Conservation (phyloP, 2,797 vertebrate species). For the Poliocrania exsul region DNA sequence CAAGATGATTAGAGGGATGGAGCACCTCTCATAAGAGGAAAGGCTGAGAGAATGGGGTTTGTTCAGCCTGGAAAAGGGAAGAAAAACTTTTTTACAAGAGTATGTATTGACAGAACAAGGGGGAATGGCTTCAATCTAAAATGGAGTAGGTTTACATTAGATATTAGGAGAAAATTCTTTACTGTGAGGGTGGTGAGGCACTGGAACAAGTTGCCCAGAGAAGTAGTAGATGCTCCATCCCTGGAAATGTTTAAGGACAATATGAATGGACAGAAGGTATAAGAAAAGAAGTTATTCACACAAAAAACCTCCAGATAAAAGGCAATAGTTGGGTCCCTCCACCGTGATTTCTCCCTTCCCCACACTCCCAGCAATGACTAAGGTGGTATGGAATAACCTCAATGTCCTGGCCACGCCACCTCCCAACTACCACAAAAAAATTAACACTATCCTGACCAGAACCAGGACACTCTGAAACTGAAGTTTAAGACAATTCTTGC, state of each 20-base stretch:
- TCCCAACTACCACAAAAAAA: not conserved
- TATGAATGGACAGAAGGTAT: not conserved
- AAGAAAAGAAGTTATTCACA: not conserved
- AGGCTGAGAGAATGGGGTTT: not conserved
- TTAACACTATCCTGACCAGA: not conserved
- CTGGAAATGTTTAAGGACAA: not conserved
- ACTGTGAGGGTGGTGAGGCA: not conserved
- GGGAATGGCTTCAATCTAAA: not conserved
- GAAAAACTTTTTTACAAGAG: not conserved
- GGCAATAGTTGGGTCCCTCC: accelerated
- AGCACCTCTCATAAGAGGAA: not conserved
- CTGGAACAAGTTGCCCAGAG: not conserved
- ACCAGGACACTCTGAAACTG: not conserved
- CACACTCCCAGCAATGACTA: not conserved
- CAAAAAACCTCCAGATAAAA: not conserved
- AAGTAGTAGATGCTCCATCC: not conserved
- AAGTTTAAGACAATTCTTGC: not conserved
- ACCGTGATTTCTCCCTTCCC: not conserved
- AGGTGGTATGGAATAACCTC: not conserved
- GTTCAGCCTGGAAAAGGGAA: not conserved
- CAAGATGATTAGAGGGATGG: not conserved
- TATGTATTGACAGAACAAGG: not conserved
- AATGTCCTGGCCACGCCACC: not conserved
- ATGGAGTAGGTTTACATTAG: not conserved
- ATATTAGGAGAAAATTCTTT: not conserved